These are phyloP conservation scores for Pasiphila rectangulata DNA, from an alignment of 2,888 invertebrate genomes.

Conservation along the genomic window DNA sequence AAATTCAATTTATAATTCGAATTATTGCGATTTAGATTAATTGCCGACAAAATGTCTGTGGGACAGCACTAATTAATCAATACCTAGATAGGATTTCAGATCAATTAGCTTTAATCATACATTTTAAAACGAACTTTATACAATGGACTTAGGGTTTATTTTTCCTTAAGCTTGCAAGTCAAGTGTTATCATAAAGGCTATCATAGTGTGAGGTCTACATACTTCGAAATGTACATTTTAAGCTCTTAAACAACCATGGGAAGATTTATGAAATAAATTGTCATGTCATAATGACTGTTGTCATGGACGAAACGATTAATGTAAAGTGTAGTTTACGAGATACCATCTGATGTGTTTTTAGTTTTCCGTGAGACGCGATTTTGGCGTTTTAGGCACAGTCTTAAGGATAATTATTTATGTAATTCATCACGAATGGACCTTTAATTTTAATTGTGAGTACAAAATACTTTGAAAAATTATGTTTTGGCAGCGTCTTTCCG, in stretches of 20 bases:
- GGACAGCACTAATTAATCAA: conserved; percentile 74
- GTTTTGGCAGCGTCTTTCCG: too few relatives aligned
- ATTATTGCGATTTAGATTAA: conserved; percentile 67
- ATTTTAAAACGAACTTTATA: conserved; percentile 11
- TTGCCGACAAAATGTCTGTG: conserved; percentile 65
- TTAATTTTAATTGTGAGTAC: too few relatives aligned
- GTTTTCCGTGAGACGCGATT: conserved; percentile 64
- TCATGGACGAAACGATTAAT: conserved; percentile 61
- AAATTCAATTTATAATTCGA: conserved; percentile 66
- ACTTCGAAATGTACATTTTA: conserved; percentile 48
- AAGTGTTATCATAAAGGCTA: conserved; percentile 45
- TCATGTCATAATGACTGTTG: conserved; percentile 61
- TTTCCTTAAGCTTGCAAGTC: conserved; percentile 29
- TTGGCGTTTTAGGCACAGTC: conserved; percentile 68
- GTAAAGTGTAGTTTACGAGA: conserved; percentile 68
- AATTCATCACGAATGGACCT: conserved; percentile 58
- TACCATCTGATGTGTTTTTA: conserved; percentile 56
- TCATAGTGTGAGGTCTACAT: conserved; percentile 66
- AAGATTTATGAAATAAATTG: conserved; percentile 66
- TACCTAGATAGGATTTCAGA: conserved; percentile 59
- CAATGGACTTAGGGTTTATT: conserved; percentile 26
- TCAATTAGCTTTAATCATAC: conserved; percentile 55
- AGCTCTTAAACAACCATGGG: conserved; percentile 45
- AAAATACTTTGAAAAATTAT: too few relatives aligned
- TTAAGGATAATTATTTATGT: conserved; percentile 58